phyloP scores from a whole-genome alignment of 2,797 vertebrate genomes.

The Brachyrhaphis roseni region DNA sequence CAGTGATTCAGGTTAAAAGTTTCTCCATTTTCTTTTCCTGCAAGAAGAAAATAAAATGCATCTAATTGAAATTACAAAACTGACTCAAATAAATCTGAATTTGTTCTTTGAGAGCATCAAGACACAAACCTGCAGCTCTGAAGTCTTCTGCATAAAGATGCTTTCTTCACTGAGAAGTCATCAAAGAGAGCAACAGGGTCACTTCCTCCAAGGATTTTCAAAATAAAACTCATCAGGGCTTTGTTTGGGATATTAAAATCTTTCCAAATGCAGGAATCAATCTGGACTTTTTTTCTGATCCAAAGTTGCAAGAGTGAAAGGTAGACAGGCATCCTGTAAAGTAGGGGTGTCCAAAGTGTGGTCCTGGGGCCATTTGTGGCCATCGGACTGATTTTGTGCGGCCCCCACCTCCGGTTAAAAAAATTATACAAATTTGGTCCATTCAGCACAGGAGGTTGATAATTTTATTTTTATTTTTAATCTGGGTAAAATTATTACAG shows the following conservation, averaged over 20 bases:
- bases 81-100: not conserved
- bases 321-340: not conserved
- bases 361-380: too few relatives aligned
- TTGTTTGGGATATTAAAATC: not conserved
- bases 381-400: too few relatives aligned
- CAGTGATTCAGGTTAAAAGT: constrained; percentile 40
- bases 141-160: constrained; percentile 37
- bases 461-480: too few relatives aligned
- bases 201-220: constrained; percentile 54
- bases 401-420: too few relatives aligned
- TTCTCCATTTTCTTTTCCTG: constrained; percentile 36
- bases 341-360: too few relatives aligned
- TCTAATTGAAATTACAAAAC: not conserved
- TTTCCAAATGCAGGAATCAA: not conserved
- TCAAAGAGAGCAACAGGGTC: not conserved
- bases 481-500: too few relatives aligned
- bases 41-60: not conserved
- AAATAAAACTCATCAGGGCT: constrained; percentile 38
- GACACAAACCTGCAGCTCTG: constrained; percentile 40
- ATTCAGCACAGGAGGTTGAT: too few relatives aligned
- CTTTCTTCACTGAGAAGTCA: constrained; percentile 12
- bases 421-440: too few relatives aligned
- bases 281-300: not conserved
- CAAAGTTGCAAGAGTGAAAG: not conserved
- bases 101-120: not conserved